These are phyloP conservation scores for Cathartes aura DNA, from an alignment of 2,113 vertebrate species.

Conservation along the genomic window DNA sequence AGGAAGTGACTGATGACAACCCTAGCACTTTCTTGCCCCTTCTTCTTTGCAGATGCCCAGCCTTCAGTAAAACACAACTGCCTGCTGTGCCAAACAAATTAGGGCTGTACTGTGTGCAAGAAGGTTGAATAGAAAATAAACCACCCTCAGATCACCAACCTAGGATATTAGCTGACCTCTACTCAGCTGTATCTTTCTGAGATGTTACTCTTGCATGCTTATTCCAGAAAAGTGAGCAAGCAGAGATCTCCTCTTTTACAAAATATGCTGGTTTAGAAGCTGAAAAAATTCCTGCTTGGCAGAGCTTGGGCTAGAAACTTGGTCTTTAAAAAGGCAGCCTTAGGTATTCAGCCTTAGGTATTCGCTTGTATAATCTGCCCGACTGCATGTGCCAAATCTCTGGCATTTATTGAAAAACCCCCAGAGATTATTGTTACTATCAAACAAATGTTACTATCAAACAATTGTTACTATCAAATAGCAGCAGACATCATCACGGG, in stretches of 20 bases:
- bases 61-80: background rate
- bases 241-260: background rate
- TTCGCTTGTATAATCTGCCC: background rate
- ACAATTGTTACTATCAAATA: background rate
- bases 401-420: background rate
- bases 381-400: background rate
- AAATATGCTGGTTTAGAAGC: background rate
- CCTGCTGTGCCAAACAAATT: background rate
- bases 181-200: fast-evolving
- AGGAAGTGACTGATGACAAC: background rate
- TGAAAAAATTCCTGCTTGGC: background rate
- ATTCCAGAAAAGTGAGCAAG: background rate
- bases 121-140: background rate
- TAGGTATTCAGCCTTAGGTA: background rate
- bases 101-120: background rate
- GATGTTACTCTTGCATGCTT: background rate
- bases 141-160: background rate
- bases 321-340: background rate
- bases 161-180: background rate
- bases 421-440: background rate
- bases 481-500: background rate
- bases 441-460: background rate
- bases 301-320: background rate
- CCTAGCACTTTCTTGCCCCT: background rate
- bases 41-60: background rate